Evolutionary conservation across 2,888 invertebrate genomes (phyloP).

Genomic region (Drosophila borealis): DNA sequence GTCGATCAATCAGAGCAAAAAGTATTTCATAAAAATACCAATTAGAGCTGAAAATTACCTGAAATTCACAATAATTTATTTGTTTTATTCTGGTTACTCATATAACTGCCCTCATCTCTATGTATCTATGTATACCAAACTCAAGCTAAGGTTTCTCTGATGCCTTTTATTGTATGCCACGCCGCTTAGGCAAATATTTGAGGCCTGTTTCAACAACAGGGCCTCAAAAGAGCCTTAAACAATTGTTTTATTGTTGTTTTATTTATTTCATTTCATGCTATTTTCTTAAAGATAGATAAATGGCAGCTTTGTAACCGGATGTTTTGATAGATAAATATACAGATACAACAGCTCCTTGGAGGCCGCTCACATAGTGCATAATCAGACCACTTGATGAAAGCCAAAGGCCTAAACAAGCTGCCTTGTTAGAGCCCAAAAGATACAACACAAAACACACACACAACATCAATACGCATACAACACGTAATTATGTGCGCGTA

Average conservation of each 20-base stretch:
- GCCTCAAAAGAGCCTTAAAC: constrained; percentile 8
- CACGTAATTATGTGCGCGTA: constrained; percentile 54
- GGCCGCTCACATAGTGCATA: constrained; percentile 25
- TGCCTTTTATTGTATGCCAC: constrained; percentile 46
- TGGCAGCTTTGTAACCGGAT: constrained; percentile 38
- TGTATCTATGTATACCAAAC: constrained; percentile 1
- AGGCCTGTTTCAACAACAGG: constrained; percentile 46
- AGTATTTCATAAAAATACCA: background rate
- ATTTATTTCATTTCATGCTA: background rate
- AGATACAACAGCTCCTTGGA: constrained; percentile 28
- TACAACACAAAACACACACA: constrained; percentile 11
- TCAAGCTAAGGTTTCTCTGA: constrained; percentile 21
- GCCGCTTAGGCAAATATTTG: constrained; percentile 63
- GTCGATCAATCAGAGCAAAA: background rate
- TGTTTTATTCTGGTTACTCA: background rate
- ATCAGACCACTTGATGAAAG: constrained; percentile 46
- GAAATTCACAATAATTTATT: constrained; percentile 5
- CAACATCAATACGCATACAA: constrained; percentile 5
- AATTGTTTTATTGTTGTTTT: constrained; percentile 24
- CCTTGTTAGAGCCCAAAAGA: constrained; percentile 35
- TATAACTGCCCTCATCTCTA: constrained; percentile 18
- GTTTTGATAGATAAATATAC: constrained; percentile 25
- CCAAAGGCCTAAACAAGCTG: constrained; percentile 41
- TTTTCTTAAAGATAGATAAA: constrained; percentile 4
- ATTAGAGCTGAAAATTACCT: background rate